Evolutionary conservation across 2,888 invertebrate genomes (phyloP).

Genomic region (Corythucha ciliata): DNA sequence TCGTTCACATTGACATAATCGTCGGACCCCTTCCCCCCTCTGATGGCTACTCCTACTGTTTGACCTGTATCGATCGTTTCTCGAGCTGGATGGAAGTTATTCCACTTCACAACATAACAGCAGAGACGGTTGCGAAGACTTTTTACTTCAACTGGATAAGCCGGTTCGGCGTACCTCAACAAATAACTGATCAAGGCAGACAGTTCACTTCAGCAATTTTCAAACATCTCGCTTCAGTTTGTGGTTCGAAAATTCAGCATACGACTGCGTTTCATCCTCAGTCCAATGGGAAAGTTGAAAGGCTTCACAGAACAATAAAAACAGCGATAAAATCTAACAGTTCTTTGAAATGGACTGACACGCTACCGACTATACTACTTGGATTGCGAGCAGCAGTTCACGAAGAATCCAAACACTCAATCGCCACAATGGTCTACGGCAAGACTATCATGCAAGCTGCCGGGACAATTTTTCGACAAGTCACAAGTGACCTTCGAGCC

Average conservation of each 20-base stretch:
- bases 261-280: conserved; percentile 34
- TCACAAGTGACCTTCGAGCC: too few species aligned
- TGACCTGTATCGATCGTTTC: conserved; percentile 39
- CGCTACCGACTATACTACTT: conserved; percentile 14
- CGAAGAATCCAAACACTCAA: conserved; percentile 7
- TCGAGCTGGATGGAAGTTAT: conserved; percentile 41
- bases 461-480: conserved; percentile 16
- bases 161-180: conserved; percentile 40
- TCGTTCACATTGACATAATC: conserved; percentile 43
- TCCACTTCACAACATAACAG: conserved; percentile 40
- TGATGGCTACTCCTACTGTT: conserved; percentile 37
- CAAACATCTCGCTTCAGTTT: conserved; percentile 23
- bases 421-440: conserved; percentile 12
- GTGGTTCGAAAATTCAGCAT: conserved; percentile 32
- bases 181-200: conserved; percentile 39
- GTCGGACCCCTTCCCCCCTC: conserved; percentile 41
- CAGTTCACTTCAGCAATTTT: conserved; percentile 38
- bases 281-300: conserved; percentile 14
- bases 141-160: conserved; percentile 41
- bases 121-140: conserved; percentile 39
- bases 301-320: conserved; percentile 15
- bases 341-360: conserved; percentile 10
- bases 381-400: conserved; percentile 17
- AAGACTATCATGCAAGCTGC: conserved; percentile 11
- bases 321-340: conserved; percentile 6